Conservation (phyloP, 1,140 invertebrate genomes). For the Nephila pilipes region DNA sequence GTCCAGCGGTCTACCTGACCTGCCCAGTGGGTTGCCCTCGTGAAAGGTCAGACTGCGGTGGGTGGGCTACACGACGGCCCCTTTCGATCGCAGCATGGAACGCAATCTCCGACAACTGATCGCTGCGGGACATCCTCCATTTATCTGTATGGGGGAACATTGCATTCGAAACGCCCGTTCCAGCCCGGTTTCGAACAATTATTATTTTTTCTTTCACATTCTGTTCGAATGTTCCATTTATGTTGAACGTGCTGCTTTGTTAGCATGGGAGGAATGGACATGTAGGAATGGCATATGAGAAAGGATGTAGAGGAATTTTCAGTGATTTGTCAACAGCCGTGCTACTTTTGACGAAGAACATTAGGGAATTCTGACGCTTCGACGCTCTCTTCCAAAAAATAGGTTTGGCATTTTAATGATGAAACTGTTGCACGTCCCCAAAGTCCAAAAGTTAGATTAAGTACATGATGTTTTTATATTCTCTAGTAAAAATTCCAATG, state of each 20-base stretch:
- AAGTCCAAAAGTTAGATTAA: too few species aligned
- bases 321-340: too few species aligned
- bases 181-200: neutral
- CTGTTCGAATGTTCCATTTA: neutral
- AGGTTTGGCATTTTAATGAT: too few species aligned
- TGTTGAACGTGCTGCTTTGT: neutral
- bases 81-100: neutral
- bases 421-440: too few species aligned
- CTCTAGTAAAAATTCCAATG: too few species aligned
- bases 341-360: too few species aligned
- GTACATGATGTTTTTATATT: too few species aligned
- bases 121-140: neutral
- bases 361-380: too few species aligned
- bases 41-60: neutral
- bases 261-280: neutral
- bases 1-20: conserved; percentile 1
- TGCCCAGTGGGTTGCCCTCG: neutral
- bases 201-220: neutral
- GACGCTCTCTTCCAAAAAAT: too few species aligned
- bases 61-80: conserved; percentile 14
- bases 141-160: conserved; percentile 11
- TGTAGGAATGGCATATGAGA: neutral
- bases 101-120: conserved; percentile 2
- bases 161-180: conserved; percentile 2
- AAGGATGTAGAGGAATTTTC: too few species aligned